Base-by-base conservation (phyloP, 2,797 vertebrate genomes). In the Pipistrellus kuhlii region DNA sequence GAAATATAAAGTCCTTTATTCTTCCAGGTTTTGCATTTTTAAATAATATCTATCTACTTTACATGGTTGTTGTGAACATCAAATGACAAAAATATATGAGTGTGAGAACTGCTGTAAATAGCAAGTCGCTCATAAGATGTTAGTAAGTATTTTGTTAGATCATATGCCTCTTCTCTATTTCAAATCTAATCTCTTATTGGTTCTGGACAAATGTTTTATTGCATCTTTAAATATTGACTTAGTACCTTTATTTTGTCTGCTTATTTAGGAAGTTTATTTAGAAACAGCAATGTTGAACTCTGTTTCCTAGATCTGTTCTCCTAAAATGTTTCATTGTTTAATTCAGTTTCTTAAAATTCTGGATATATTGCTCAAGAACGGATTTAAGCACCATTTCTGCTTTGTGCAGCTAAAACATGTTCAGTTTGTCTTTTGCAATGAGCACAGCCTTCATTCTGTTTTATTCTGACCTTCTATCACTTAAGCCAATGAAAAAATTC, bases 291-390 rank as follows among this genome's bases (percentile, higher is more conserved):
- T 66, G 38, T 35, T 90, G 59, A 93, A 51, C 10, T 82, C 71
- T 66, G 2, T 20, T 59, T n/a, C 38, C 32, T n/a, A 94, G 48
- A 88, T 55, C 21, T 92, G 48, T 41, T 11, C 27, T 88, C 53
- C 18, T 62, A 32, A 85, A 95, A 81, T 59, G 53, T 82, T 87
- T 77, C 57, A 85, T 94, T 95, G 84, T 38, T 84, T 90, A 78
- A 62, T 83, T 83, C 46, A 75, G n/a, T 76, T 81, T 87, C 62
- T 81, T 92, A 48, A 88, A 88, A 71, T 83, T 94, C 81, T 91
- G 27, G 23, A 88, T 91, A 77, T 69, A 88, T 71, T 57, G 14
- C 51, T 85, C 44, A 87, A 55, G 27, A 83, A 83, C 20, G 27
- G 15, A 75, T 86, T 91, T 95, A 95, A 68, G 38, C 25, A 53